Base-by-base conservation (phyloP, 2,113 vertebrate species). In the Elgaria multicarinata region DNA sequence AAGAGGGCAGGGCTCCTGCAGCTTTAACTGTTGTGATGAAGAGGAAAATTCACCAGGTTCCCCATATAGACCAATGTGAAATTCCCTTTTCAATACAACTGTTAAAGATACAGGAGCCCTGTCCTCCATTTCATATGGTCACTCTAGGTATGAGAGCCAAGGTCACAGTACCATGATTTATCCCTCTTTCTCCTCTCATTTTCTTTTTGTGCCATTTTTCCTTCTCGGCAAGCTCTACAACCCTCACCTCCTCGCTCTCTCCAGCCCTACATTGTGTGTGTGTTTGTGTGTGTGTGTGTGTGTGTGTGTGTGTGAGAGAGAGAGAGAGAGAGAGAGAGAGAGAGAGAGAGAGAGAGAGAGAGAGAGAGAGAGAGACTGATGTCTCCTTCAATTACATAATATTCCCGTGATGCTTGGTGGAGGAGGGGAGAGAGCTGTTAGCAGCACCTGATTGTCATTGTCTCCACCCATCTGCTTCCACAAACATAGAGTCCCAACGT, bases 311-410 rank as follows among this genome's bases (percentile, higher is more conserved):
- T 53, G 67, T 82, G 58, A 67, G 71, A 62, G 53, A 80, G n/a
- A 18, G n/a, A 14, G n/a, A n/a, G n/a, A n/a, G n/a, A n/a, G n/a
- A n/a, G n/a, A n/a, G n/a, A n/a, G n/a, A n/a, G n/a, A n/a, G n/a
- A n/a, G n/a, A n/a, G n/a, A n/a, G n/a, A n/a, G n/a, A n/a, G n/a
- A n/a, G n/a, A n/a, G n/a, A n/a, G n/a, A n/a, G n/a, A n/a, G n/a
- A n/a, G n/a, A 53, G 53, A 55, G n/a, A 31, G 55, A 33, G 50
- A 80, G n/a, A 18, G n/a, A 14, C 20, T 39, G 71, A 77, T 12
- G 62, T 75, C 72, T 84, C 81, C 55, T 58, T 22, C 44, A 39
- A 36, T 84, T 84, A 78, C 81, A 84, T 84, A 89, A 77, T 62
- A 77, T 67, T 28, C 44, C 72, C 46, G 13, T 69, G 81, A 55